Conservation (phyloP, 2,113 vertebrate genomes). For the Ammodytes dubius region DNA sequence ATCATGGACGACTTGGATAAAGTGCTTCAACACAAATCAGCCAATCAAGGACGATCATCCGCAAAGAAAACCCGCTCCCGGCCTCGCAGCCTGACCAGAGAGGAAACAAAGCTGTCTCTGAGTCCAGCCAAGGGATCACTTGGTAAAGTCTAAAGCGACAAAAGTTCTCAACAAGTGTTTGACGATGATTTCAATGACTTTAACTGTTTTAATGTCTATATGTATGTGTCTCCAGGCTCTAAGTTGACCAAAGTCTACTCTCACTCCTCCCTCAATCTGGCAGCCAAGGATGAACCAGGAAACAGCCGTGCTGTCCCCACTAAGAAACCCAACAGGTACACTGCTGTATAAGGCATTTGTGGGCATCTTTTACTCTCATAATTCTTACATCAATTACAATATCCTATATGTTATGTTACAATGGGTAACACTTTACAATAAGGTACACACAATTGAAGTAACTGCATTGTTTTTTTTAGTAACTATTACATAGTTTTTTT, state of each 20-base stretch:
- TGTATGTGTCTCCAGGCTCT: slow-evolving; percentile 77
- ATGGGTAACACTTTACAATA: no score
- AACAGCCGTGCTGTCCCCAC: slow-evolving; percentile 52
- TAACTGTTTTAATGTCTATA: neutral
- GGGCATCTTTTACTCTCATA: neutral
- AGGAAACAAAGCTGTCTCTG: slow-evolving; percentile 85
- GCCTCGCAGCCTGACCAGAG: slow-evolving; percentile 89
- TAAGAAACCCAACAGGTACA: slow-evolving; percentile 81
- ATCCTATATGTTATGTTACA: no score
- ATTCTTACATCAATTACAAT: no score
- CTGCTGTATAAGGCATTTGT: neutral
- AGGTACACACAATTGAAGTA: no score
- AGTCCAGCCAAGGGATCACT: slow-evolving; percentile 85
- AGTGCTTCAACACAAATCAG: slow-evolving; percentile 61
- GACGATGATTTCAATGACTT: neutral
- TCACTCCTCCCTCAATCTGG: slow-evolving; percentile 89
- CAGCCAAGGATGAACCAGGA: slow-evolving; percentile 81
- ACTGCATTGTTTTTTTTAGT: no score
- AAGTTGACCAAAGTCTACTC: slow-evolving; percentile 82
- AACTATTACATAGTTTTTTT: no score
- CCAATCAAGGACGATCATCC: slow-evolving; percentile 57
- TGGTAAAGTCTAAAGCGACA: slow-evolving; percentile 50
- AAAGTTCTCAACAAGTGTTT: neutral
- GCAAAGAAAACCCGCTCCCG: slow-evolving; percentile 74
- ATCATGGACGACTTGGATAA: slow-evolving; percentile 76